phyloP scores from a whole-genome alignment of 2,113 vertebrate genomes.

The Dasyurus viverrinus region DNA sequence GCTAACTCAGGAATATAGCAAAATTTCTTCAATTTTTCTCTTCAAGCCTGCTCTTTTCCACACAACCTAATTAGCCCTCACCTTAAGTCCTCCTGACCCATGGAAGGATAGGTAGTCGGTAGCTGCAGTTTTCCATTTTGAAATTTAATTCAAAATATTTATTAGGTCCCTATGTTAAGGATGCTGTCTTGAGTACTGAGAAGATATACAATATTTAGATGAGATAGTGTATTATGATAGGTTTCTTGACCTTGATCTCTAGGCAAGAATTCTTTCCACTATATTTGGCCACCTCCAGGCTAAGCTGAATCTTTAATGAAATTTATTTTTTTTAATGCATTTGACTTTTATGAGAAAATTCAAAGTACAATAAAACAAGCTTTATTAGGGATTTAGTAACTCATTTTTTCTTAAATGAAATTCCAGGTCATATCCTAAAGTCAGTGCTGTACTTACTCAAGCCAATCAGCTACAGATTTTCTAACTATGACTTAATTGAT shows the following conservation, averaged over 20 bases:
- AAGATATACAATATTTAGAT: neutral
- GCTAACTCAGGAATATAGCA: neutral
- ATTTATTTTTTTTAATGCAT: neutral
- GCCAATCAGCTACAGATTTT: neutral
- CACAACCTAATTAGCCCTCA: neutral
- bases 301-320: neutral
- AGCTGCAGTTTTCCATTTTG: neutral
- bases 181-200: neutral
- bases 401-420: neutral
- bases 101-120: neutral
- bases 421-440: neutral
- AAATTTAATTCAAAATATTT: neutral
- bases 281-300: neutral
- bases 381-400: neutral
- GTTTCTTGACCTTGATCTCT: neutral
- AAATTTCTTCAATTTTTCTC: neutral
- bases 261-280: neutral
- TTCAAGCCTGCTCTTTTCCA: neutral
- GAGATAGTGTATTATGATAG: neutral
- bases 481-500: neutral
- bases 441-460: neutral
- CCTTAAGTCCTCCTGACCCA: neutral
- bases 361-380: neutral
- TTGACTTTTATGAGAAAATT: conserved; percentile 2
- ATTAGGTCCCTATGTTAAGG: neutral